These are phyloP conservation scores for Corynorhinus townsendii DNA, from an alignment of 2,113 vertebrate genomes.

Conservation along the genomic window DNA sequence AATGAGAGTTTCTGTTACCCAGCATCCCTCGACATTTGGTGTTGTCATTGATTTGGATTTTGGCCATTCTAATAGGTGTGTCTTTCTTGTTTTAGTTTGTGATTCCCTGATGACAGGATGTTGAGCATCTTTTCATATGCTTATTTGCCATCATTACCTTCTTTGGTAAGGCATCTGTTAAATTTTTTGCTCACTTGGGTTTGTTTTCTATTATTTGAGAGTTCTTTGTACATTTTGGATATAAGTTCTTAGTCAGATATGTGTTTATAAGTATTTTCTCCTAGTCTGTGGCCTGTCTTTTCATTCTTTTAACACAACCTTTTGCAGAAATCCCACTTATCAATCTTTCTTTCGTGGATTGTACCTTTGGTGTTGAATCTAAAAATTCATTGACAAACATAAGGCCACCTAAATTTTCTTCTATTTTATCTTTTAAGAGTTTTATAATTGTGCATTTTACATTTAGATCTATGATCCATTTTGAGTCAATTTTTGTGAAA, in stretches of 20 bases:
- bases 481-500: neutral
- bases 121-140: neutral
- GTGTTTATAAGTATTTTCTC: conserved; percentile 1
- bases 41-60: neutral
- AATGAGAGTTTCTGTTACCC: neutral
- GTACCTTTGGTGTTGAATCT: neutral
- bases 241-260: neutral
- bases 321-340: neutral
- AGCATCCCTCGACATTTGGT: neutral
- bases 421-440: neutral
- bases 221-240: neutral
- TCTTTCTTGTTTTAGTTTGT: neutral
- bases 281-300: neutral
- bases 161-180: neutral
- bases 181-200: neutral
- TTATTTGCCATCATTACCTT: neutral
- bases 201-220: neutral
- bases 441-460: neutral
- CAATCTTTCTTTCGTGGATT: neutral
- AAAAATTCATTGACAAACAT: neutral
- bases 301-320: neutral
- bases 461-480: neutral
- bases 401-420: neutral
- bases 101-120: neutral
- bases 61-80: neutral